Evolutionary conservation across 2,797 vertebrate genomes (phyloP).

Genomic region (Setipinna tenuifilis): DNA sequence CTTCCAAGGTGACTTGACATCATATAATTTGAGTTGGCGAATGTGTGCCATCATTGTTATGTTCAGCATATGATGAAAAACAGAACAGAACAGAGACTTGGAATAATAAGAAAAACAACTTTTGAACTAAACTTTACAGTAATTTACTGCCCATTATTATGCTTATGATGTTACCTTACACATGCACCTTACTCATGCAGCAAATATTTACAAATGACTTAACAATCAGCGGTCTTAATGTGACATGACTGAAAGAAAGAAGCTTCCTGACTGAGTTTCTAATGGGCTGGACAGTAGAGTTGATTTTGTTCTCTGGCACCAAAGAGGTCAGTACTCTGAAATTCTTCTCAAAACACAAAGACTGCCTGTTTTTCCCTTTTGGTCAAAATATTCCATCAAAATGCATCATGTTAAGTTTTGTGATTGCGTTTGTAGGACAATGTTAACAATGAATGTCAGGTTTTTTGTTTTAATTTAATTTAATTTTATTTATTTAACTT

Average conservation of each 20-base stretch:
- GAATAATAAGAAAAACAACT: background rate
- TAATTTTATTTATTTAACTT: background rate
- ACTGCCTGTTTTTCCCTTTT: background rate
- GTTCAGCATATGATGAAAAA: background rate
- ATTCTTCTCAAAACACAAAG: conserved; percentile 27
- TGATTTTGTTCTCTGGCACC: conserved; percentile 11
- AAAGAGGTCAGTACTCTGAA: background rate
- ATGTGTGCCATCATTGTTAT: conserved; percentile 2
- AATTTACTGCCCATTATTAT: background rate
- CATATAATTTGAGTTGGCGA: background rate
- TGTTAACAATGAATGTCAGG: conserved; percentile 41
- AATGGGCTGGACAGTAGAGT: background rate
- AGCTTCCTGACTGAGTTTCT: background rate
- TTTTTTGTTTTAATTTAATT: conserved; percentile 44
- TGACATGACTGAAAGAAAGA: background rate
- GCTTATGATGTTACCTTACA: background rate
- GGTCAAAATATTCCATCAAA: conserved; percentile 5
- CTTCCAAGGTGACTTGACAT: conserved; percentile 33
- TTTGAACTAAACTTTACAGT: background rate
- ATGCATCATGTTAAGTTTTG: background rate
- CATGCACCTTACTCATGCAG: background rate
- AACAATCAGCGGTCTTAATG: conserved; percentile 35
- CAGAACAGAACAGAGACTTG: background rate
- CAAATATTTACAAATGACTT: background rate
- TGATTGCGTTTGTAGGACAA: conserved; percentile 13